These are phyloP conservation scores for Vollenhovia emeryi DNA, from an alignment of 1,140 invertebrate species.

Conservation along the genomic window DNA sequence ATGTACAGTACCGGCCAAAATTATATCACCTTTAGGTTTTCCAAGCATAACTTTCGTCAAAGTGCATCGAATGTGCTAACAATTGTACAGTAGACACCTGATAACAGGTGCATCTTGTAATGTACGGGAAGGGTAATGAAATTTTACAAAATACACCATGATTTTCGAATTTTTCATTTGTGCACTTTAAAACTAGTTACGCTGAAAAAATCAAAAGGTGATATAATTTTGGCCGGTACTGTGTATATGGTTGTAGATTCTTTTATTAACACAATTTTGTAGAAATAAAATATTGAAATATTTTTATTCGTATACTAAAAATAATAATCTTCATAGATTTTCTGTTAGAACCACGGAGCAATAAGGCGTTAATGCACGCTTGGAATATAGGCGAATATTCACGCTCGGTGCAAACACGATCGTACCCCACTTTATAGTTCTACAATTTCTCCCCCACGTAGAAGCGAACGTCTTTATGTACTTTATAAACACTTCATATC, in stretches of 20 bases:
- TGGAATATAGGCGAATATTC: conserved; percentile 37
- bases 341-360: conserved; percentile 40
- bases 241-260: neutral
- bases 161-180: too few relatives aligned
- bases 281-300: conserved; percentile 16
- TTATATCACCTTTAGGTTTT: too few relatives aligned
- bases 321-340: conserved; percentile 14
- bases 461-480: neutral
- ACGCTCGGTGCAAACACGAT: conserved; percentile 17
- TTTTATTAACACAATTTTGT: conserved; percentile 4
- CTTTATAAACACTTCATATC: conserved; percentile 32
- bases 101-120: too few relatives aligned
- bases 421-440: conserved; percentile 16
- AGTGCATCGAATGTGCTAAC: too few relatives aligned
- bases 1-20: too few relatives aligned
- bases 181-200: too few relatives aligned
- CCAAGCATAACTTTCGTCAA: too few relatives aligned
- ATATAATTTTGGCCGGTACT: too few relatives aligned
- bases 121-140: too few relatives aligned
- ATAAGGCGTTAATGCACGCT: conserved; percentile 13
- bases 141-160: too few relatives aligned
- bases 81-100: too few relatives aligned
- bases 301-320: conserved; percentile 13
- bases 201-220: too few relatives aligned
- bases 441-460: conserved; percentile 25